Base-by-base conservation (phyloP, 1,140 invertebrate species). In the Spodoptera litura region DNA sequence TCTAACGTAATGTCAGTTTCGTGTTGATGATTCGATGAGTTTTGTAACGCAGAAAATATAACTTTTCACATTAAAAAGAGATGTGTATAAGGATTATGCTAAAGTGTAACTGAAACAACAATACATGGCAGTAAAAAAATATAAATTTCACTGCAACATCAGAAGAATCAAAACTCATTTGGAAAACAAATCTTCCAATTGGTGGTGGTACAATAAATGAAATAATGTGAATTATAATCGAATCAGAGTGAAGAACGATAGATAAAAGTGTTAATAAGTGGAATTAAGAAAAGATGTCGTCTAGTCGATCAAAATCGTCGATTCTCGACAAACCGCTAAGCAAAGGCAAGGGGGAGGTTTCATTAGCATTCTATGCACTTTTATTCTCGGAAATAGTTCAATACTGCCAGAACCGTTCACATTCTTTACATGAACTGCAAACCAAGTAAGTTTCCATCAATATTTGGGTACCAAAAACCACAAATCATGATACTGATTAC, bases 311-410 rank as follows among this genome's bases (percentile, higher is more conserved):
- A 10, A 97, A 97, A 84, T 96, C 97, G 2, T 98, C 97, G 85
- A 98, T 99, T 82, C 95, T 99, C 6, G 98, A 99, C 91, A 98
- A 98, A 90, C 97, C 98, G 2, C 93, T 99, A 1, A 99, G 98
- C 83, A 97, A 98, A 95, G 98, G 98, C 4, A 99, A 98, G 94
- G 96, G 97, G 6, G 98, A 99, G 95, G 97, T 99, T 81, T 98
- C 98, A 81, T 95, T 99, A 64, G 99, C 98, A 83, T 97, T 98
- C 85, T 99, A 98, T 95, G 99, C 99, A 2, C 95, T 99, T 62
- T 95, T 99, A 56, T 99, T 99, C 94, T 99, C 98, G 3, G 99
- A 99, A 96, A 96, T 99, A 73, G 98, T 99, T 5, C 98, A 99
- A 91, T 99, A 99, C 94, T 99, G 98, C 90, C 99, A 99, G 94